Evolutionary conservation across 1,140 invertebrate species (phyloP), one percentile per base, ranked within the genome.

Genomic region (Schlechtendalia chinensis): DNA sequence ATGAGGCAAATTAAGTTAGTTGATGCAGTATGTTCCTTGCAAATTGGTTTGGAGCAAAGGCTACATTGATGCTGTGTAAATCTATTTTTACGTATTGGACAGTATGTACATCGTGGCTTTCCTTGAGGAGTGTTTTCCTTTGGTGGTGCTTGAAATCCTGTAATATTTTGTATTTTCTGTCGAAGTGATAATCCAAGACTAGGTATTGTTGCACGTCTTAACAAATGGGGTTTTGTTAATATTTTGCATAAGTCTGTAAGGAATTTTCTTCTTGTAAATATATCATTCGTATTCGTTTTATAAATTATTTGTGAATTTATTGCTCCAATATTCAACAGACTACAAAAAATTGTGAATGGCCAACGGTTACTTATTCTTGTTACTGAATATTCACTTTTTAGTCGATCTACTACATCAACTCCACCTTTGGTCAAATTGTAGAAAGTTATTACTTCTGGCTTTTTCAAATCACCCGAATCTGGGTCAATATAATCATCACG

Each of bases 391-490:
- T 71, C 29, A 19, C 19, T 19, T 69, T 71, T 69, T 53, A 81
- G 29, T n/a, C 29, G 32, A 45, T 80, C 75, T 22, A 59, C 58
- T n/a, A 59, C 17, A 61, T 80, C 75, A 56, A 59, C 75, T 59
- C 75, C 75, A 39, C 47, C 65, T 54, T 81, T 81, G 12, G 80
- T 81, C 14, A 32, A 32, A 56, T 83, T 84, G 75, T 83, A 82
- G 67, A 82, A 83, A 63, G 80, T 83, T 54, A 84, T 83, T 24
- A 84, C 65, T 56, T 83, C 79, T 45, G 82, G 83, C 56, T 82
- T 83, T 24, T 32, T 27, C 17, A 27, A 10, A 56, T 67, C 24
- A 39, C 45, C 82, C 45, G 75, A 72, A 32, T 45, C 59, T 45
- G 24, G 24, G n/a, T 79, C 24, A 79, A 39, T 56, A n/a, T n/a